Evolutionary conservation across 2,888 invertebrate species (phyloP).

Genomic region (Drosophila macrospina): DNA sequence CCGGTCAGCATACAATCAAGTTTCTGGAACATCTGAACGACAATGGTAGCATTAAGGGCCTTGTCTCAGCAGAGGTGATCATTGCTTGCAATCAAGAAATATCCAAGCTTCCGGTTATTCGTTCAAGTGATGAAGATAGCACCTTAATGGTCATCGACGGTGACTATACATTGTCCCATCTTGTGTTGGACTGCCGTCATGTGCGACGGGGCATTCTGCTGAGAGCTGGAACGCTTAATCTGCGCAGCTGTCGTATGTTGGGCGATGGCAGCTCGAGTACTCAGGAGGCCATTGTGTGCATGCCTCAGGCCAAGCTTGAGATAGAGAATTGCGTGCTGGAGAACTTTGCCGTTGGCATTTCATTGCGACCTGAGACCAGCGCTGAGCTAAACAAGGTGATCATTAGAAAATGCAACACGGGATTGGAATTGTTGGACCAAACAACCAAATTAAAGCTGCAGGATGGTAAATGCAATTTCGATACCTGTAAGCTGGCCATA

Average conservation of each 20-base stretch:
- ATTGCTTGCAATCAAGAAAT: conserved; percentile 12
- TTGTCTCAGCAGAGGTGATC: conserved; percentile 33
- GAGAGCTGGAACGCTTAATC: conserved; percentile 85
- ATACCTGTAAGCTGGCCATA: conserved; percentile 86
- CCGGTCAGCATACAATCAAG: conserved; percentile 86
- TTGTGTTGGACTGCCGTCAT: conserved; percentile 86
- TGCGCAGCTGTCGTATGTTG: conserved; percentile 86
- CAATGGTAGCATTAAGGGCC: conserved; percentile 83
- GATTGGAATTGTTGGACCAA: conserved; percentile 64
- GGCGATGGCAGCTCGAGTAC: conserved; percentile 86
- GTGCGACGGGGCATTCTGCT: conserved; percentile 86
- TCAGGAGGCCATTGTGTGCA: conserved; percentile 87
- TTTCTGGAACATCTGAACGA: conserved; percentile 87
- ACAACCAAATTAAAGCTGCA: conserved; percentile 85
- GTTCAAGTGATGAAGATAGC: conserved; percentile 86
- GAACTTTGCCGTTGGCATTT: conserved; percentile 86
- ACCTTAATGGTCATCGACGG: conserved; percentile 87
- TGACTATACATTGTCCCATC: conserved; percentile 86
- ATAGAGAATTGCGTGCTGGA: conserved; percentile 86
- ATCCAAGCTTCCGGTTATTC: conserved; percentile 79
- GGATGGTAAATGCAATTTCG: conserved; percentile 84
- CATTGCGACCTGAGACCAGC: conserved; percentile 76
- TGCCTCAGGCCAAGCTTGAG: conserved; percentile 83
- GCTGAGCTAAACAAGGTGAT: conserved; percentile 42
- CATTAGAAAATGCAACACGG: conserved; percentile 60